Evolutionary conservation across 2,113 vertebrate genomes (phyloP).

Genomic region (Motacilla alba): DNA sequence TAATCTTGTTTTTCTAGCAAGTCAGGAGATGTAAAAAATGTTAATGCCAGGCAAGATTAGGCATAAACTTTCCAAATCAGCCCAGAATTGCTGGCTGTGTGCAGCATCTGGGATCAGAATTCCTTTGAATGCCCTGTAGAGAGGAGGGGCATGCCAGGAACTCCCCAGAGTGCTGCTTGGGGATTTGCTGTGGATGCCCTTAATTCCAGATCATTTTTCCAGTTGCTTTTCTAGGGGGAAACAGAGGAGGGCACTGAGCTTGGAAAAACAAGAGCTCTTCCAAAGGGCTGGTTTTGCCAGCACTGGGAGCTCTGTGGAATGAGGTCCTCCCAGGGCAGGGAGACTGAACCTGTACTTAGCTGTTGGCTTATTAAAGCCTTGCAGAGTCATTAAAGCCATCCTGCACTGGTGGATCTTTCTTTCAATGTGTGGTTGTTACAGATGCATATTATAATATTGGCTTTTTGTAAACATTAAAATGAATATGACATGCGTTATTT

Average conservation of each 20-base stretch:
- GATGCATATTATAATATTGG: too few relatives aligned
- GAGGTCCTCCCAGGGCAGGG: not conserved
- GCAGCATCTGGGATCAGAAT: not conserved
- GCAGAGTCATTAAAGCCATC: not conserved
- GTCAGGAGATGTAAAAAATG: not conserved
- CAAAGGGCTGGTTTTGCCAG: not conserved
- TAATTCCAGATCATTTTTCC: not conserved
- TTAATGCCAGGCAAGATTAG: not conserved
- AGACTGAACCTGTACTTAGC: not conserved
- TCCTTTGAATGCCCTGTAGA: not conserved
- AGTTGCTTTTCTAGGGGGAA: not conserved
- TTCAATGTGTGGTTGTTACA: not conserved
- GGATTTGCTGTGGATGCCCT: not conserved
- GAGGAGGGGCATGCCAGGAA: not conserved
- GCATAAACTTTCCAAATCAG: not conserved
- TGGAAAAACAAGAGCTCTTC: not conserved
- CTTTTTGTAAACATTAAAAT: too few relatives aligned
- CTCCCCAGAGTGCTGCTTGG: not conserved
- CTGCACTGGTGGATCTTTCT: not conserved
- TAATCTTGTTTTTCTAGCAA: not conserved
- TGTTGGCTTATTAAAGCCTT: not conserved
- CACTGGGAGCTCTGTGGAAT: not conserved
- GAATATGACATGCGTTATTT: too few relatives aligned
- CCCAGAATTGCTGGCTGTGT: not conserved
- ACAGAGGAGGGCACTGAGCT: not conserved